Evolutionary conservation across 1,140 invertebrate genomes (phyloP), one percentile per base, ranked within the genome.

Genomic region (Drosophila insularis): DNA sequence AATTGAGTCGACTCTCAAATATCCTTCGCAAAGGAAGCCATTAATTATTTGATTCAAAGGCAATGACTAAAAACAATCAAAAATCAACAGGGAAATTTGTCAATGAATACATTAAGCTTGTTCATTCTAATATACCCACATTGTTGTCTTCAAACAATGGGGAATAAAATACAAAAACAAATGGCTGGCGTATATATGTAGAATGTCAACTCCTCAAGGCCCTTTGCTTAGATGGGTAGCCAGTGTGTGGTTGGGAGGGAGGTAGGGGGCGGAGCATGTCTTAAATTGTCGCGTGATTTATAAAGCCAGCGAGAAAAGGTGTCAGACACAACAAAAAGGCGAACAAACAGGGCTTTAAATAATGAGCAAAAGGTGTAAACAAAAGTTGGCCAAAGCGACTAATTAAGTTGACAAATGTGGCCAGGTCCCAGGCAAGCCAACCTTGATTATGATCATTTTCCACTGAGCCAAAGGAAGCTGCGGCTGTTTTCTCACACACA

Each of bases 351-450:
- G 23, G 61, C 67, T 55, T 74, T 81, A 78, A 81, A 81, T 86
- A 86, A 86, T 85, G 78, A 85, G 78, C 39, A 55, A 86, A 85
- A 81, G 81, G 81, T 85, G 81, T 78, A 86, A 78, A 73, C 81
- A 74, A 75, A 68, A 69, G 63, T 50, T 68, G 65, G 58, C 39
- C 73, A 37, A 67, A 62, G 39, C 56, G 74, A 19, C 78, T 81
- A 85, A 85, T 85, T 85, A 86, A 86, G 78, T 86, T 85, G 81
- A 85, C 81, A 85, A 85, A 85, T 85, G 81, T 86, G 69, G 39
- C 46, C 65, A 58, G 17, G 27, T 10, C 55, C 55, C 17, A 50
- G 17, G 2, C 43, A 50, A 21, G 8, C 6, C 43, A 17, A 32
- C 55, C 27, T 58, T 58, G 55, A 58, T 58, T 58, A 58, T 58